Conservation (phyloP, 1,140 invertebrate genomes). For the Eumeta japonica region DNA sequence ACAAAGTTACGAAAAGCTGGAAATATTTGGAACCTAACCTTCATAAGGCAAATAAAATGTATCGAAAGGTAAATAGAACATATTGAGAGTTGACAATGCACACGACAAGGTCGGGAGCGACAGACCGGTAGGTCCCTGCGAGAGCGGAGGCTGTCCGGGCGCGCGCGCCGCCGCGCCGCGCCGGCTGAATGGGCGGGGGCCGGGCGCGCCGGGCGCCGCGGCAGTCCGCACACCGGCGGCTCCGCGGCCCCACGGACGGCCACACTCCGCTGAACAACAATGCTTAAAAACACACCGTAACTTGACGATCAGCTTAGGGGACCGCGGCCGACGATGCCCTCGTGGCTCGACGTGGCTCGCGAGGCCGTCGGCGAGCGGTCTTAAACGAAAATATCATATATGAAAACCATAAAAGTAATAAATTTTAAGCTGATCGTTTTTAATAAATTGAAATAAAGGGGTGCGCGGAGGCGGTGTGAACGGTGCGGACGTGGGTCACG, state of each 20-base stretch:
- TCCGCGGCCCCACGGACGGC: constrained; percentile 54
- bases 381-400: constrained; percentile 42
- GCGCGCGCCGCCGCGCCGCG: not conserved
- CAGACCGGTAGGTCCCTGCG: no score
- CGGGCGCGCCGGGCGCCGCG: constrained; percentile 16
- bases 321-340: constrained; percentile 42
- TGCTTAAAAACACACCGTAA: constrained; percentile 49
- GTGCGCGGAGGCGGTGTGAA: constrained; percentile 31
- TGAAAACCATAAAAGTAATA: constrained; percentile 44
- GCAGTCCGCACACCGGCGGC: constrained; percentile 55
- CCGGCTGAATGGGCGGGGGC: constrained; percentile 29
- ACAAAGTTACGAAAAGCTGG: no score
- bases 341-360: constrained; percentile 40
- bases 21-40: no score
- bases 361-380: constrained; percentile 46
- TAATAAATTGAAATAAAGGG: constrained; percentile 34
- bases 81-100: no score
- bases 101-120: no score
- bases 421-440: constrained; percentile 42
- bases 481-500: constrained; percentile 35
- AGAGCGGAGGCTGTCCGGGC: not conserved
- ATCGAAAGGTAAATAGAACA: no score
- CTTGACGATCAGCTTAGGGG: constrained; percentile 29
- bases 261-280: constrained; percentile 53
- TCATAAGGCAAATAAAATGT: no score